A percentile compares a stretch with the other conserved stretches of the same genome.
phyloP scores from a whole-genome alignment of 2,113 vertebrate genomes.

The Columba livia region DNA sequence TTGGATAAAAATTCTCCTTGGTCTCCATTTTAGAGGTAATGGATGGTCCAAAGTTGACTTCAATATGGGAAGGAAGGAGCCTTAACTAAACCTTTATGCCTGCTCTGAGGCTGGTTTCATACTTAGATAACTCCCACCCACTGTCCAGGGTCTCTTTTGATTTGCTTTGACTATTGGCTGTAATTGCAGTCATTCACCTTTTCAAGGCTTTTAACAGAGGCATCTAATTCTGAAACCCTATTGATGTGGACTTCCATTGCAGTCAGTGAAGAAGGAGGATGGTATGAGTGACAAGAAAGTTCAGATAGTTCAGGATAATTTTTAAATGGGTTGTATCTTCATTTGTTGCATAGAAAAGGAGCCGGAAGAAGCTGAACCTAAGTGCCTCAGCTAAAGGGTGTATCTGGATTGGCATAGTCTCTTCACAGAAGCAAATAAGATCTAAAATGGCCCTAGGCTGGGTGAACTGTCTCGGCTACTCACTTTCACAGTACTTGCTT shows the following conservation, averaged over 20 bases:
- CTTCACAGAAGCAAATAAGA: background rate
- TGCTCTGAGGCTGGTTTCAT: background rate
- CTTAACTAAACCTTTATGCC: background rate
- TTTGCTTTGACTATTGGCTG: background rate
- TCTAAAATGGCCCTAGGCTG: rapidly evolving
- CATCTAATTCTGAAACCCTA: background rate
- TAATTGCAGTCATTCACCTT: background rate
- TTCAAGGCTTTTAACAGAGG: background rate
- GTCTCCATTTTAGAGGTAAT: background rate
- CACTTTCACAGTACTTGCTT: background rate
- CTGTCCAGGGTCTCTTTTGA: background rate
- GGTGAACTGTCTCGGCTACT: background rate
- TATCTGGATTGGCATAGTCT: rapidly evolving
- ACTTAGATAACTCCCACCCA: background rate
- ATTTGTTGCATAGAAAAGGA: background rate
- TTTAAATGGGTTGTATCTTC: background rate
- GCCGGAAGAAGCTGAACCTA: background rate
- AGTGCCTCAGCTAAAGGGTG: background rate
- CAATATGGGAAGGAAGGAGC: background rate
- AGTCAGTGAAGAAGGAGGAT: background rate
- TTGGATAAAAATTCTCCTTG: background rate
- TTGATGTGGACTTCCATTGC: background rate
- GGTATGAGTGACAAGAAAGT: rapidly evolving
- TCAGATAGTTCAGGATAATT: background rate
- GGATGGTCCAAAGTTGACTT: background rate